These are phyloP conservation scores for Drosophila dunni DNA, from an alignment of 1,140 invertebrate genomes.

Conservation along the genomic window DNA sequence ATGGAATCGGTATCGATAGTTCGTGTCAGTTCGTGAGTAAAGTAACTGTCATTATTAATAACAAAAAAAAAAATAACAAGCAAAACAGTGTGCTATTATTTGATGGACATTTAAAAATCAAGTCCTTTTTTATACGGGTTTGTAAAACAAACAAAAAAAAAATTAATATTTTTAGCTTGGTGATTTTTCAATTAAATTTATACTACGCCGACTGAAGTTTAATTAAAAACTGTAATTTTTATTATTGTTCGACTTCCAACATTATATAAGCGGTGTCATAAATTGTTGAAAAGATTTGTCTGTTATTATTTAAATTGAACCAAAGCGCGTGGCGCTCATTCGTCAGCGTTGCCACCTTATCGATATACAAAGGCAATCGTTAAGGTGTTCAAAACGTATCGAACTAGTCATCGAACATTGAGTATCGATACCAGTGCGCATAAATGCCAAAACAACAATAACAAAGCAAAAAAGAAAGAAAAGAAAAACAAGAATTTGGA, in stretches of 20 bases:
- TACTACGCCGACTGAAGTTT: no score
- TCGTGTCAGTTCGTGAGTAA: neutral
- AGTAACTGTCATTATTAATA: neutral
- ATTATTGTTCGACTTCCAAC: no score
- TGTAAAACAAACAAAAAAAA: no score
- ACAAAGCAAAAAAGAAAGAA: slow-evolving; percentile 10
- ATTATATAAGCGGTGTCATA: no score
- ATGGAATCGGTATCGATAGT: neutral
- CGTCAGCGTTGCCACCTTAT: slow-evolving; percentile 3
- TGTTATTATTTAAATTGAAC: no score
- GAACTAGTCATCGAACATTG: neutral
- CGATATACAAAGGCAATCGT: neutral
- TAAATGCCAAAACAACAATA: neutral
- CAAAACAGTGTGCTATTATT: neutral
- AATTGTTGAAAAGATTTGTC: no score
- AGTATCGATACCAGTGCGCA: slow-evolving; percentile 18
- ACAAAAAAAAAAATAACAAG: neutral
- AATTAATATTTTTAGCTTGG: no score
- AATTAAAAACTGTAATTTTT: no score
- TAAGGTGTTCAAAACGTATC: neutral
- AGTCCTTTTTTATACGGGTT: no score
- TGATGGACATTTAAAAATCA: neutral
- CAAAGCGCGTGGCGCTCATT: no score
- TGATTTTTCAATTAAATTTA: no score
- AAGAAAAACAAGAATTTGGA: slow-evolving; percentile 4